These are phyloP conservation scores for Lophura nycthemera DNA, from an alignment of 2,113 vertebrate species.

Conservation along the genomic window DNA sequence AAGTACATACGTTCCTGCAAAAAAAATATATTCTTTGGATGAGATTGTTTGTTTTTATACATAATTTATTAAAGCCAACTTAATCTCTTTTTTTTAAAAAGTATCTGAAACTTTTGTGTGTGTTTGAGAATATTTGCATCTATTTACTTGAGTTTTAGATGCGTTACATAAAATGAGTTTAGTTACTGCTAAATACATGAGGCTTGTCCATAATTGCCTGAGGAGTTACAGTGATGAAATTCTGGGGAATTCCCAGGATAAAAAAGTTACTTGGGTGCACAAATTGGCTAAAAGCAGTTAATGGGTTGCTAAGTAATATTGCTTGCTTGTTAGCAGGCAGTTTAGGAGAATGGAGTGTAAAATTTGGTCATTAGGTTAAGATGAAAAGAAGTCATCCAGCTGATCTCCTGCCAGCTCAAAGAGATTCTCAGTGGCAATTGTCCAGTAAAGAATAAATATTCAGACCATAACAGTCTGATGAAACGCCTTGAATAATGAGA, in stretches of 20 bases:
- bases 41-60: not conserved
- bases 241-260: not conserved
- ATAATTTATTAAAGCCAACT: not conserved
- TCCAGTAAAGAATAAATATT: not conserved
- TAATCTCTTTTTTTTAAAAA: not conserved
- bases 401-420: not conserved
- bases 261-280: not conserved
- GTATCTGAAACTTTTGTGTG: accelerated
- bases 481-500: not conserved
- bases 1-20: not conserved
- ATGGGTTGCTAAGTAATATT: constrained; percentile 26
- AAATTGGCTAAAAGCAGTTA: not conserved
- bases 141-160: not conserved
- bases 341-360: constrained; percentile 1
- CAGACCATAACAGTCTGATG: not conserved
- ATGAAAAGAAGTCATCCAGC: not conserved
- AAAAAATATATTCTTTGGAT: not conserved
- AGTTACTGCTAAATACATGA: not conserved
- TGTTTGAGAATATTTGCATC: not conserved
- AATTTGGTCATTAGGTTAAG: constrained; percentile 1
- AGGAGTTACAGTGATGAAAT: not conserved
- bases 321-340: constrained; percentile 13
- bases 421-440: not conserved
- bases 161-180: not conserved
- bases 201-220: not conserved